A percentile compares a stretch with the other conserved stretches of the same genome.
Conservation (phyloP, 2,797 vertebrate genomes). For the Hipposideros larvatus region DNA sequence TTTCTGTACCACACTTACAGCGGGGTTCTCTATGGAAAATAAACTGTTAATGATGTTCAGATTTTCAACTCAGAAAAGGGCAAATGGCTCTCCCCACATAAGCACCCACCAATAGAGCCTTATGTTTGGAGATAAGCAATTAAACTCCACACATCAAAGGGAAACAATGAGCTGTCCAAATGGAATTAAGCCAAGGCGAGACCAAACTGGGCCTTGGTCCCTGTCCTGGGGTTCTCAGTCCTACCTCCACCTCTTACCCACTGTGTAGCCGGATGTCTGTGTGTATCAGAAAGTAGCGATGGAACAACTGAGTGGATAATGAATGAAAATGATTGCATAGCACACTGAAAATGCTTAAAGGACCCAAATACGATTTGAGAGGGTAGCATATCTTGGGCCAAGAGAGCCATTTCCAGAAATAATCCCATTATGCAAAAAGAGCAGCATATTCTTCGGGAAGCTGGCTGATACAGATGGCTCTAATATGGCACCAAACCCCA, state of each 20-base stretch:
- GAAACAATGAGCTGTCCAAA: conserved; percentile 68
- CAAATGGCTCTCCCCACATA: conserved; percentile 53
- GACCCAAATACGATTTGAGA: conserved; percentile 46
- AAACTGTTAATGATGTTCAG: conserved; percentile 52
- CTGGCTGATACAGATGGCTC: not conserved
- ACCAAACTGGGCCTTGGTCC: conserved; percentile 56
- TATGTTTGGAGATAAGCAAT: conserved; percentile 75
- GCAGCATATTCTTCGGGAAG: conserved; percentile 50
- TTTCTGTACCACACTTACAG: conserved; percentile 27
- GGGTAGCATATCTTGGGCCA: conserved; percentile 17
- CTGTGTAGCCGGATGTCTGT: conserved; percentile 52
- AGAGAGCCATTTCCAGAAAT: conserved; percentile 59
- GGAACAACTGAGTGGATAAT: not conserved
- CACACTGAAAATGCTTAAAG: conserved; percentile 35
- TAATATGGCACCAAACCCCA: not conserved
- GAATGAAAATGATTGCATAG: conserved; percentile 41
- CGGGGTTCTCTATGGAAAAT: conserved; percentile 68
- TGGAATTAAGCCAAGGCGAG: conserved; percentile 69
- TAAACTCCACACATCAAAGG: conserved; percentile 69
- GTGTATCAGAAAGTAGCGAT: not conserved
- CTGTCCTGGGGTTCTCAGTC: conserved; percentile 55
- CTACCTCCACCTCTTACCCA: conserved; percentile 49
- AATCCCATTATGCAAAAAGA: conserved; percentile 49
- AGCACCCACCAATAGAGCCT: conserved; percentile 61
- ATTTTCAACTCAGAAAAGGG: conserved; percentile 63